A percentile compares a stretch with the other conserved stretches of the same genome.
Evolutionary conservation across 2,113 vertebrate genomes (phyloP).

Genomic region (Carassius carassius): DNA sequence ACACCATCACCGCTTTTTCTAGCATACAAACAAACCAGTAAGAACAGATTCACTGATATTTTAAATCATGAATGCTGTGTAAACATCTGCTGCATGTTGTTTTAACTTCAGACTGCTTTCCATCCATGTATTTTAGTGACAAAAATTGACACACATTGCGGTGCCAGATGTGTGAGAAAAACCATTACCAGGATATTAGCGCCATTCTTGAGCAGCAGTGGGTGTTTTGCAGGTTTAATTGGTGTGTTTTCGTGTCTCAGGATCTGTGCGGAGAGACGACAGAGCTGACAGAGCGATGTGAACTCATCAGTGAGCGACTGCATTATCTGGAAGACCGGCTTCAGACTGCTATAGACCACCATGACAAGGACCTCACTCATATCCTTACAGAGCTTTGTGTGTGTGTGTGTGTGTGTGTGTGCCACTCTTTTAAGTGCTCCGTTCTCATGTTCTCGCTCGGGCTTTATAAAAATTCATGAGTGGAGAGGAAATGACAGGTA

Average conservation of each 20-base stretch:
- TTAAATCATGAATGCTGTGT: neutral
- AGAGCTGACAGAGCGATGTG: slow-evolving; percentile 73
- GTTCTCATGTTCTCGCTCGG: neutral
- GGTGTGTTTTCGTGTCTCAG: slow-evolving; percentile 60
- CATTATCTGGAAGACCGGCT: slow-evolving; percentile 84
- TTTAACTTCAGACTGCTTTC: neutral
- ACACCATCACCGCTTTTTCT: neutral
- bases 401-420: neutral
- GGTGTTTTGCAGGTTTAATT: neutral
- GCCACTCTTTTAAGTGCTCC: no score
- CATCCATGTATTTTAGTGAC: neutral
- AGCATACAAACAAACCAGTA: neutral
- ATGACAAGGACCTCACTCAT: slow-evolving; percentile 82
- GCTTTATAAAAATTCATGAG: neutral
- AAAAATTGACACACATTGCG: neutral
- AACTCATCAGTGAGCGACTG: slow-evolving; percentile 78
- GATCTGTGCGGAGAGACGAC: slow-evolving; percentile 63
- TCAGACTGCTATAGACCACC: slow-evolving; percentile 75
- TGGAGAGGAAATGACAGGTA: neutral
- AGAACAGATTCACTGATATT: neutral
- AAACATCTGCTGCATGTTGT: neutral
- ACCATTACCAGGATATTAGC: neutral
- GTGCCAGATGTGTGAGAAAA: neutral
- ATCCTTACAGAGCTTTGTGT: slow-evolving; percentile 73
- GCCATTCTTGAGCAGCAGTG: neutral